Evolutionary conservation across 2,888 invertebrate species (phyloP).

Genomic region (Druceiella hillmani): DNA sequence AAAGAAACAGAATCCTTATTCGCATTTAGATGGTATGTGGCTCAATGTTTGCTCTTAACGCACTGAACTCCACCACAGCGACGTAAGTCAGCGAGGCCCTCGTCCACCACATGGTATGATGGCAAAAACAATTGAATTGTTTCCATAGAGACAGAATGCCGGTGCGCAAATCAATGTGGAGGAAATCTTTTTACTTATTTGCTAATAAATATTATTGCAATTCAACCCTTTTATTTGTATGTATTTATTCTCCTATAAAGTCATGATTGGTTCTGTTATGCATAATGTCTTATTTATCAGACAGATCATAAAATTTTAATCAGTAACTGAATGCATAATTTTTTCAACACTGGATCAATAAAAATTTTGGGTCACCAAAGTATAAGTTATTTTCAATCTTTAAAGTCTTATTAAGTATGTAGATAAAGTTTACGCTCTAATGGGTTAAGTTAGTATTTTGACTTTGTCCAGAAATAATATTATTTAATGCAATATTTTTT

Average conservation of each 20-base stretch:
- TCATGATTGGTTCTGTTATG: conserved; percentile 7
- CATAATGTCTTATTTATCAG: conserved; percentile 16
- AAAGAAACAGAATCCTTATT: conserved; percentile 13
- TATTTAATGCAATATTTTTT: no score
- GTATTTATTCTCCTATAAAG: conserved; percentile 6
- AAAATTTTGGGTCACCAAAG: no score
- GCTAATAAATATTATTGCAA: conserved; percentile 5
- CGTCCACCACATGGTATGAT: conserved; percentile 10
- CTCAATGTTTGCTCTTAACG: conserved; percentile 12
- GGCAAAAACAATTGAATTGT: conserved; percentile 10
- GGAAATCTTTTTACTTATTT: conserved; percentile 8
- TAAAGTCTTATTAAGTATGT: no score
- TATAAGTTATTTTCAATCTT: no score
- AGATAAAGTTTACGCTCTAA: no score
- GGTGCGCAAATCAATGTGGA: conserved; percentile 13
- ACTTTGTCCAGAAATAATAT: no score
- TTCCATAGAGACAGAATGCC: conserved; percentile 11
- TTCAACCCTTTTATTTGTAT: conserved; percentile 4
- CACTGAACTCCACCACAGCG: conserved; percentile 13
- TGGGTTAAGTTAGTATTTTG: no score
- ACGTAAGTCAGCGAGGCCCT: conserved; percentile 10
- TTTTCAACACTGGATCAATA: no score
- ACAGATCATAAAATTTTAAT: conserved; percentile 14
- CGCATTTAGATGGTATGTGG: conserved; percentile 13
- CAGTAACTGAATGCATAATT: no score